Base-by-base conservation (phyloP, 2,113 vertebrate genomes). In the Mirza zaza region DNA sequence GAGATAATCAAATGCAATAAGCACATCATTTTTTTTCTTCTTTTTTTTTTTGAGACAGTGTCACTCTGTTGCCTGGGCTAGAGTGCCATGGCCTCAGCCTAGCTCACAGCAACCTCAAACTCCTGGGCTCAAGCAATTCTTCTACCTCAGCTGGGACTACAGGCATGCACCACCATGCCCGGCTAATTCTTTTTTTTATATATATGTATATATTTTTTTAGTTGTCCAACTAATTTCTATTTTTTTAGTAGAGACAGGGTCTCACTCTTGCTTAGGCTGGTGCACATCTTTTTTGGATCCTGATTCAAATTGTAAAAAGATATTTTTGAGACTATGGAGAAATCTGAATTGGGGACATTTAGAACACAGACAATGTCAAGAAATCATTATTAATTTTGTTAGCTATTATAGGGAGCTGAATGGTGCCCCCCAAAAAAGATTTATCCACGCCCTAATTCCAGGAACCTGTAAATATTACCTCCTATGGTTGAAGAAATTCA, bases 291-390 rank as follows among this genome's bases (percentile, higher is more conserved):
- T 50, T 79, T 89, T 88, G 57, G 76, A 82, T 63, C 55, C 59
- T 79, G 52, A 96, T 67, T 86, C 68, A 91, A 95, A 85, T 61
- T 86, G 59, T 68, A 82, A 77, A 92, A 67, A 57, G 21, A 6
- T 17, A 83, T 75, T 97, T 90, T 88, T 88, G 77, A 97, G 83
- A 82, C 82, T 90, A 55, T 11, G 42, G 39, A 76, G 32, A 96
- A 95, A 91, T 87, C n/a, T 85, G 67, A 21, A 79, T 29, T 67
- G 27, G 27, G 34, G 10, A 82, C 13, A 86, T 76, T 50, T 90
- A 63, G 65, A 95, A 90, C 65, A 93, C 68, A 68, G 32, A 52
- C 23, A 34, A 68, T 14, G 4, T 80, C 87, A 57, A 87, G 32
- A 96, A 87, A 75, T 2, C 14, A 94, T 34, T 77, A 36, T 79